Evolutionary conservation across 2,113 vertebrate genomes (phyloP).

Genomic region (Datnioides undecimradiatus): DNA sequence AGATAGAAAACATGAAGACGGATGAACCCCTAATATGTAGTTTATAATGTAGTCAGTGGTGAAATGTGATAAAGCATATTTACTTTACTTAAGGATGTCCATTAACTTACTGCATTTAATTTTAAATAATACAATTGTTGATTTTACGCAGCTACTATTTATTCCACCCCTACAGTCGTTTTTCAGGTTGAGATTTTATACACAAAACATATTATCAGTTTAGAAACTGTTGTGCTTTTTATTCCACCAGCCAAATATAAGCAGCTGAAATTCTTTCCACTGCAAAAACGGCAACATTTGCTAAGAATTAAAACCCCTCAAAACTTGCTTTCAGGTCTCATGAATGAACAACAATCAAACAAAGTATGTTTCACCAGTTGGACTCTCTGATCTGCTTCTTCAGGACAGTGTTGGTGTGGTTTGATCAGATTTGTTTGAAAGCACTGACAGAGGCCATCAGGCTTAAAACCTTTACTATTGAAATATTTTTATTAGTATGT

Average conservation of each 20-base stretch:
- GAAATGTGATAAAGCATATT: not conserved
- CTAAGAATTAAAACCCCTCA: not conserved
- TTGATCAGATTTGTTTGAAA: not conserved
- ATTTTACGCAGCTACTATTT: not conserved
- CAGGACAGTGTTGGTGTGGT: not conserved
- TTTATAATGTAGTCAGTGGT: not conserved
- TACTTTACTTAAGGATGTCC: not conserved
- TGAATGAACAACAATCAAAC: not conserved
- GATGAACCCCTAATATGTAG: not conserved
- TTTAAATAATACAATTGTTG: not conserved
- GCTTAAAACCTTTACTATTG: too few species aligned
- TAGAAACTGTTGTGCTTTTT: not conserved
- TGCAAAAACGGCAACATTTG: not conserved
- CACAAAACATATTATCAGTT: not conserved
- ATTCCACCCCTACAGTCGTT: not conserved
- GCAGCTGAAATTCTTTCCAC: not conserved
- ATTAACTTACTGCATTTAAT: too few species aligned
- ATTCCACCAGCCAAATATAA: too few species aligned
- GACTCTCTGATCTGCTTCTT: not conserved
- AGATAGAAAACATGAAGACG: not conserved
- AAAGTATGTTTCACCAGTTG: not conserved
- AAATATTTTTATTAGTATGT: too few species aligned
- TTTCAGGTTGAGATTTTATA: not conserved
- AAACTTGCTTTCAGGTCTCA: not conserved
- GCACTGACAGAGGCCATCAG: too few species aligned